Evolutionary conservation across 2,888 invertebrate species (phyloP), one percentile per base, ranked within the genome.

Genomic region (Blastobasis lacticolella): DNA sequence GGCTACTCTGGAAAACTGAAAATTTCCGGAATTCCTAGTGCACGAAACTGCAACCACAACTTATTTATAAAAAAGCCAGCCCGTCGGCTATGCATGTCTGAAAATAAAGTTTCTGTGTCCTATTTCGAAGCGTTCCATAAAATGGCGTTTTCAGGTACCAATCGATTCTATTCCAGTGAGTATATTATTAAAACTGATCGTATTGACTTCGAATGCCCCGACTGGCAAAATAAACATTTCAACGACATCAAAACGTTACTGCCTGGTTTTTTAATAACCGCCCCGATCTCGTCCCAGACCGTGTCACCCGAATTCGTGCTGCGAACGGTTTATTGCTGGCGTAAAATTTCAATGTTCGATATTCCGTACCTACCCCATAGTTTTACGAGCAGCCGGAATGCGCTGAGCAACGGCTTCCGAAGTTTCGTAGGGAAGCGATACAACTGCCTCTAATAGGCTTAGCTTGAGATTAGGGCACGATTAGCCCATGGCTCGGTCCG

Each of bases 401-500:
- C 76, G 78, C 80, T 76, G 75, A 75, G 78, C 69, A 77, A 85
- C 79, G 85, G 86, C 86, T 87, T 88, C 87, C 72, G 77, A 87
- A 88, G 86, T 87, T 87, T 87, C 78, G 85, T 77, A 78, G 80
- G 79, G 86, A 87, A 87, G 85, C 85, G 72, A 78, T 87, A 85
- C 82, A 81, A 88, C 78, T 85, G 86, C 79, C 75, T 75, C 69
- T 87, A 87, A 88, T 86, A 87, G 85, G 85, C 86, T 88, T 87
- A 84, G 83, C 75, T 75, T 64, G 72, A 83, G 87, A 88, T 88
- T 86, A 88, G 81, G 81, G 73, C 77, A 72, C 79, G 86, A 87
- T 88, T 87, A 87, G 84, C 78, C 73, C 72, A 68, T 67, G 82
- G 73, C 74, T 78, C 73, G 78, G 71, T 71, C 62, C 66, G 72